Conservation (phyloP, 2,888 invertebrate genomes). For the Diabrotica balteata region DNA sequence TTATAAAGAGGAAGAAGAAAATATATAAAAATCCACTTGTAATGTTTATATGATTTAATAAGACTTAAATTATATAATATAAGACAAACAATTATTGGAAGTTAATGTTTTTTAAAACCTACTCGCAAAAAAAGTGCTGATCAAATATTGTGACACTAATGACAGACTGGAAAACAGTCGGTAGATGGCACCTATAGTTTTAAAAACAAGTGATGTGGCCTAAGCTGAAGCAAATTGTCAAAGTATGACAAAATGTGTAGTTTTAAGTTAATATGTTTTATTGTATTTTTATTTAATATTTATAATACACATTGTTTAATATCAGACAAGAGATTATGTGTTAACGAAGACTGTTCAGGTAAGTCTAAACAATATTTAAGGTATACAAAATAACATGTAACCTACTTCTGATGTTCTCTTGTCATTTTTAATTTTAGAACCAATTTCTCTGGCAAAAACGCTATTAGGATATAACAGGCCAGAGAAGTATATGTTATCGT, state of each 20-base stretch:
- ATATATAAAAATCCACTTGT: too few relatives aligned
- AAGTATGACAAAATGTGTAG: constrained; percentile 58
- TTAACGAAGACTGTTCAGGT: constrained; percentile 75
- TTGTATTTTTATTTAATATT: constrained; percentile 55
- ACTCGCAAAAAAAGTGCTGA: too few relatives aligned
- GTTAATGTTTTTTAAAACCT: too few relatives aligned
- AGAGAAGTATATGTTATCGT: constrained; percentile 68
- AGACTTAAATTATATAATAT: too few relatives aligned
- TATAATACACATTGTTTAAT: constrained; percentile 58
- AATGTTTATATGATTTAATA: too few relatives aligned
- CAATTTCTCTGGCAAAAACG: constrained; percentile 70
- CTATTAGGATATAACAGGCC: constrained; percentile 65
- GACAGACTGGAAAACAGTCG: too few relatives aligned
- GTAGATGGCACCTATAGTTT: constrained; percentile 4
- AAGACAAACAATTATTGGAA: too few relatives aligned
- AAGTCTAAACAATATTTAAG: constrained; percentile 41
- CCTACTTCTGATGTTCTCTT: constrained; percentile 8
- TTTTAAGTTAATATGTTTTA: constrained; percentile 55
- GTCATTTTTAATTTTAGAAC: constrained; percentile 48
- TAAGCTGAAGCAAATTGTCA: constrained; percentile 52
- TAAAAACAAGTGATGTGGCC: constrained; percentile 52
- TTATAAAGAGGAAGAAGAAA: too few relatives aligned
- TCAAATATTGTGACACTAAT: too few relatives aligned
- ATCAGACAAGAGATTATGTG: constrained; percentile 76
- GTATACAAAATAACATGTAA: background rate